A percentile compares a stretch with the other conserved stretches of the same genome.
These are phyloP conservation scores for Cacoxenus indagator DNA, from an alignment of 2,888 invertebrate species.

Conservation along the genomic window DNA sequence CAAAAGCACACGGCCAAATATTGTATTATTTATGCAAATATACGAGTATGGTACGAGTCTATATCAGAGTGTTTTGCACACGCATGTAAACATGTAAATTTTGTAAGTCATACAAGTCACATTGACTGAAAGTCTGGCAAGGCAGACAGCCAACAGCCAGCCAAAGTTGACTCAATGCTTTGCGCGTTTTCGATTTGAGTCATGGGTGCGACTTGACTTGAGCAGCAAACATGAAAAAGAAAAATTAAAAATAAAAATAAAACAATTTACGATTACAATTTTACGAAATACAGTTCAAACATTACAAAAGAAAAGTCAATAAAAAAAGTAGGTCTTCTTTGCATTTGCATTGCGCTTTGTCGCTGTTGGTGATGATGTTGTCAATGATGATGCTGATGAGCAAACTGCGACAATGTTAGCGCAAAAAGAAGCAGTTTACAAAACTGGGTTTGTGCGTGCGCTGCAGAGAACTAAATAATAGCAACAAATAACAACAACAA, in stretches of 20 bases:
- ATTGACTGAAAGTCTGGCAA: too few species aligned
- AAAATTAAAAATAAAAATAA: too few species aligned
- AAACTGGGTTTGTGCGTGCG: neutral
- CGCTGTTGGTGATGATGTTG: neutral
- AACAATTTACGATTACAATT: too few species aligned
- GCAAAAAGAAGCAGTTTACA: neutral
- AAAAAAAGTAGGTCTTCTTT: slow-evolving; percentile 16
- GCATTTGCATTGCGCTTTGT: slow-evolving; percentile 3
- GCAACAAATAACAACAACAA: neutral
- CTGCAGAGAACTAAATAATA: neutral
- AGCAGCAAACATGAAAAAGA: neutral
- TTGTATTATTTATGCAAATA: slow-evolving; percentile 48
- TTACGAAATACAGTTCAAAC: slow-evolving; percentile 19
- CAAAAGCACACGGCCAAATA: slow-evolving; percentile 1
- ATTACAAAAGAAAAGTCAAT: slow-evolving; percentile 21
- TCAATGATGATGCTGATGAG: neutral
- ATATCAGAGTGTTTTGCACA: slow-evolving; percentile 26
- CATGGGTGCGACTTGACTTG: slow-evolving; percentile 31
- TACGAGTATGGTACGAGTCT: slow-evolving; percentile 19
- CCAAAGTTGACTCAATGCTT: neutral
- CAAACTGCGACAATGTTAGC: slow-evolving; percentile 8
- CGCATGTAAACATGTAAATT: slow-evolving; percentile 47
- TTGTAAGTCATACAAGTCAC: slow-evolving; percentile 26
- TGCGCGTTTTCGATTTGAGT: slow-evolving; percentile 41
- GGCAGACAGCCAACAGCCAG: too few species aligned